Percentiles rank a stretch among this genome's conserved stretches.
phyloP scores from a whole-genome alignment of 2,888 invertebrate species.

The Heliconius hortense region DNA sequence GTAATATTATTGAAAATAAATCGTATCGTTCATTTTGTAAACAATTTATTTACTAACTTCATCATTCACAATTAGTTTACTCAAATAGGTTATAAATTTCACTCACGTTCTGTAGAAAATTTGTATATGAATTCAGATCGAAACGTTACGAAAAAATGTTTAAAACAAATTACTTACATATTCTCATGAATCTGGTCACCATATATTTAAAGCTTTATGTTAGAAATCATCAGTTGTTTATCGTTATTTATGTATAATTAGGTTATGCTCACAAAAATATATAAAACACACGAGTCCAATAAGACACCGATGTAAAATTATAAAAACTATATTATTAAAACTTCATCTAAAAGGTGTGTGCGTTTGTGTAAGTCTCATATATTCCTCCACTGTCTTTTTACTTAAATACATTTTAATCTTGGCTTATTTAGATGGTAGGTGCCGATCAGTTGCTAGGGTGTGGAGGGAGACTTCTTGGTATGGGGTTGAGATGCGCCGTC shows the following conservation, averaged over 20 bases:
- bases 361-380: slow-evolving; percentile 23
- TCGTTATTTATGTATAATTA: slow-evolving; percentile 10
- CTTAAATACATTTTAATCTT: slow-evolving; percentile 33
- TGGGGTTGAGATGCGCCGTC: slow-evolving; percentile 52
- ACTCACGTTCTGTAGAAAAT: background rate
- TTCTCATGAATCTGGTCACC: background rate
- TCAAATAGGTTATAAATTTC: background rate
- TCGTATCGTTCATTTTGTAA: background rate
- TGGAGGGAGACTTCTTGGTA: slow-evolving; percentile 46
- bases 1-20: background rate
- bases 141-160: background rate
- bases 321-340: slow-evolving; percentile 23
- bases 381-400: slow-evolving; percentile 24
- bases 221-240: slow-evolving; percentile 13
- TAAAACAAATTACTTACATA: slow-evolving; percentile 5
- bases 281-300: slow-evolving; percentile 35
- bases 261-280: slow-evolving; percentile 20
- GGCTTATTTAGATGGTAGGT: slow-evolving; percentile 24
- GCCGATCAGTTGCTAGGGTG: slow-evolving; percentile 45
- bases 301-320: slow-evolving; percentile 36
- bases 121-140: background rate
- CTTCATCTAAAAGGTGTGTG: slow-evolving; percentile 26
- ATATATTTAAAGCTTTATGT: slow-evolving; percentile 15
- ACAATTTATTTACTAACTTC: background rate
- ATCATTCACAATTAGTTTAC: background rate